Evolutionary conservation across 2,797 vertebrate genomes (phyloP), one percentile per base, ranked within the genome.

Genomic region (Heteromormyrus szaboi): DNA sequence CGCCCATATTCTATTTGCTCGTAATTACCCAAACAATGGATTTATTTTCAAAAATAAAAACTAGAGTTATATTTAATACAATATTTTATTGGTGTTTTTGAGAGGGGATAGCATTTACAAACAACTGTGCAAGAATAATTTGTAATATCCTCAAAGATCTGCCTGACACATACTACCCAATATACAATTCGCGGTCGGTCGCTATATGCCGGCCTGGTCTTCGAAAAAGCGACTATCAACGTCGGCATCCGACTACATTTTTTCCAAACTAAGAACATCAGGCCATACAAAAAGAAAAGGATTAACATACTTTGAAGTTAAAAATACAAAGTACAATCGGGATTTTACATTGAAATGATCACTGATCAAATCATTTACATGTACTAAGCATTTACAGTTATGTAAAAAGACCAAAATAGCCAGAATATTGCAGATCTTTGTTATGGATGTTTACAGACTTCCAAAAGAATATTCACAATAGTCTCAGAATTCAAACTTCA

Each of bases 81-180:
- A 46, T 41, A 44, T 41, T 79, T 95, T 90, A 86, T 89, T 88
- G 93, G 92, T 93, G 91, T 91, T 92, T 92, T 93, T 79, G 0
- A 19, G 72, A n/a, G 37, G 92, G 92, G 91, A 93, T 92, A 94
- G 92, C 92, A 93, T 95, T 93, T 95, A 94, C 94, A 95, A 94
- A 94, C 91, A 91, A 90, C 89, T 95, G 93, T 94, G 92, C 91
- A 94, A 91, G 91, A 91, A 88, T 93, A 88, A 88, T 91, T 59
- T 56, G 85, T 3, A 54, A 54, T 54, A 11, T 56, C 22, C 33
- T 86, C 51, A 56, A n/a, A 25, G 17, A 17, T 33, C 53, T 86
- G 50, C n/a, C 44, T 5, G 48, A 11, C 29, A 33, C 29, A 46
- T 9, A 86, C 84, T 19, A 79, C 17, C 37, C 2, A 79, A 79